Conservation (phyloP, 1,140 invertebrate species). For the Drosophila funebris region DNA sequence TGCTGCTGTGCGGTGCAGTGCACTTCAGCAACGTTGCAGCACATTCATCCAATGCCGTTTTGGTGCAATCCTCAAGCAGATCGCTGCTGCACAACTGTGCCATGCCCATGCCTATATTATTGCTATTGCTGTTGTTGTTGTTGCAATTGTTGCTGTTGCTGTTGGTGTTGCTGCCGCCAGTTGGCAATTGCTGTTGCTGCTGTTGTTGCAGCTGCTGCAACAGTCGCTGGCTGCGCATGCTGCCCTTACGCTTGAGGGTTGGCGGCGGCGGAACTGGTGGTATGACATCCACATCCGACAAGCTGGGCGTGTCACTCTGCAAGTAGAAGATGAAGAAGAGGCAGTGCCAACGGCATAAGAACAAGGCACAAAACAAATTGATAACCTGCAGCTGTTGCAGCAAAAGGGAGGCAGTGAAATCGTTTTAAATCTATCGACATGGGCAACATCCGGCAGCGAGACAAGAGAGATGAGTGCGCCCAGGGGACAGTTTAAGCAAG, state of each 20-base stretch:
- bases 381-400: conserved; percentile 46
- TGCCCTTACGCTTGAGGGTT: conserved; percentile 73
- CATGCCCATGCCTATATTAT: conserved; percentile 44
- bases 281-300: conserved; percentile 80
- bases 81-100: conserved; percentile 74
- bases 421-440: conserved; percentile 67
- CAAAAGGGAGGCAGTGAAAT: conserved; percentile 44
- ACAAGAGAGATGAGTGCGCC: neutral
- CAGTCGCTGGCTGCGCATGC: conserved; percentile 73
- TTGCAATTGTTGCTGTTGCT: conserved; percentile 18
- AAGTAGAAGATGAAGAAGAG: conserved; percentile 4
- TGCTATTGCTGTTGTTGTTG: conserved; percentile 50
- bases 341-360: neutral
- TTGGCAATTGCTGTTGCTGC: conserved; percentile 34
- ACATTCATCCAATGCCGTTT: conserved; percentile 75
- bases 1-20: conserved; percentile 48
- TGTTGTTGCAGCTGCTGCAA: conserved; percentile 69
- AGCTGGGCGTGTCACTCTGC: conserved; percentile 73
- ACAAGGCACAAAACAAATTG: conserved; percentile 33
- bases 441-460: conserved; percentile 46
- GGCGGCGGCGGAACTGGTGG: conserved; percentile 80
- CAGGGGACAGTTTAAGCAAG: neutral
- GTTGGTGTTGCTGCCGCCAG: conserved; percentile 48
- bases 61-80: conserved; percentile 72
- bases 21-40: conserved; percentile 74